phyloP scores from a whole-genome alignment of 1,140 invertebrate species.

The Pseudobourletiella spinata region DNA sequence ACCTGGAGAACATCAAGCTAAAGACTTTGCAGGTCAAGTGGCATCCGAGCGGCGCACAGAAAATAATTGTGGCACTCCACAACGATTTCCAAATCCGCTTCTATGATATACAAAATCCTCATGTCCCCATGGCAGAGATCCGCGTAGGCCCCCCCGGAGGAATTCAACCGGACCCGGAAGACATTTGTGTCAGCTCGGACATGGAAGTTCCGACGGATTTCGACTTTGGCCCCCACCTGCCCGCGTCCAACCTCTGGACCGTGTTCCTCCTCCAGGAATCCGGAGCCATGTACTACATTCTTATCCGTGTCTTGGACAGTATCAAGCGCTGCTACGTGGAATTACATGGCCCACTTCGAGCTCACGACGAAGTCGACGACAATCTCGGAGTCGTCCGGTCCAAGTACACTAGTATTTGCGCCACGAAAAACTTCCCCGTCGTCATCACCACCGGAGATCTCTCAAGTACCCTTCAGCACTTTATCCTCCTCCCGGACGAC shows the following conservation, averaged over 20 bases:
- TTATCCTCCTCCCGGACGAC: constrained; percentile 11
- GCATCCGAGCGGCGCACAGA: neutral
- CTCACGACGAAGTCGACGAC: neutral
- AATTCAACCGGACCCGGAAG: neutral
- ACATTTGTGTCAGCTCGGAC: neutral
- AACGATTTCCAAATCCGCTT: constrained; percentile 19
- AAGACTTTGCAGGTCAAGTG: constrained; percentile 14
- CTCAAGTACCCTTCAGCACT: neutral
- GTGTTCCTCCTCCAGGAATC: constrained; percentile 14
- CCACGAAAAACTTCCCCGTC: constrained; percentile 4
- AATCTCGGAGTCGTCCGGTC: neutral
- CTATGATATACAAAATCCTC: neutral
- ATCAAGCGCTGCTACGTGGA: constrained; percentile 7
- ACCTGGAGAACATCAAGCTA: constrained; percentile 2
- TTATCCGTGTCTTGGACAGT: constrained; percentile 11
- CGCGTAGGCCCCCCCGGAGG: neutral
- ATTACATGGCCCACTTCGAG: neutral
- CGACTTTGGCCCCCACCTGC: constrained; percentile 22
- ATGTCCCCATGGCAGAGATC: neutral
- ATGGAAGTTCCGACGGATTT: constrained; percentile 22
- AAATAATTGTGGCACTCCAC: constrained; percentile 15
- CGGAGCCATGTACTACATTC: constrained; percentile 16
- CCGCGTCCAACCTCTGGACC: neutral
- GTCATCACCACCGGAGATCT: constrained; percentile 6
- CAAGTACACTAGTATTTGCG: neutral